phyloP scores from a whole-genome alignment of 1,140 invertebrate species.

The Drosophila orosa region DNA sequence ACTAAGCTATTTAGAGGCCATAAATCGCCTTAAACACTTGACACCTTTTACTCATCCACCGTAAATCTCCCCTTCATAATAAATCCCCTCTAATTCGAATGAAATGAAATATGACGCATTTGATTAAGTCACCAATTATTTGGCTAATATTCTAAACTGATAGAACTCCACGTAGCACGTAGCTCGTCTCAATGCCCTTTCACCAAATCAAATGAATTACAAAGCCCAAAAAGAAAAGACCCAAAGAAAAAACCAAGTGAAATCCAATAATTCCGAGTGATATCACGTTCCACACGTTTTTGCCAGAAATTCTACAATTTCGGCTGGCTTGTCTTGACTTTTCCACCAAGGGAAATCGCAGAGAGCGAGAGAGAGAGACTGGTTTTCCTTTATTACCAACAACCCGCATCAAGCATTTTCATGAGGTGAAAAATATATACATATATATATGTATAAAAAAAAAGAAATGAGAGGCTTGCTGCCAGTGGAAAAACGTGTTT shows the following conservation, averaged over 20 bases:
- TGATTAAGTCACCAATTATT: not conserved
- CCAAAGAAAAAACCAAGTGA: slow-evolving; percentile 8
- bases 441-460: slow-evolving; percentile 8
- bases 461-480: slow-evolving; percentile 24
- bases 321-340: slow-evolving; percentile 17
- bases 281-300: slow-evolving; percentile 55
- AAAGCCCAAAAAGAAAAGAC: not conserved
- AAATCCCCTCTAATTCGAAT: not conserved
- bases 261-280: slow-evolving; percentile 32
- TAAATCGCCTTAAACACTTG: not conserved
- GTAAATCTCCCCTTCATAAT: not conserved
- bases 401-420: slow-evolving; percentile 36
- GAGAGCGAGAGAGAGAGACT: slow-evolving; percentile 15
- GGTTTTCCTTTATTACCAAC: slow-evolving; percentile 30
- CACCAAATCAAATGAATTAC: slow-evolving; percentile 9
- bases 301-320: slow-evolving; percentile 47
- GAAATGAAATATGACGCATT: slow-evolving; percentile 15
- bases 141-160: not conserved
- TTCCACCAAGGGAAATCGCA: slow-evolving; percentile 33
- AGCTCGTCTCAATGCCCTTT: not conserved
- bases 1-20: not conserved
- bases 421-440: slow-evolving; percentile 24
- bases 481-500: slow-evolving; percentile 47
- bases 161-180: slow-evolving; percentile 19
- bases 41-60: not conserved